A percentile compares a stretch with the other conserved stretches of the same genome.
Evolutionary conservation across 2,888 invertebrate species (phyloP).

Genomic region (Oligia latruncula): DNA sequence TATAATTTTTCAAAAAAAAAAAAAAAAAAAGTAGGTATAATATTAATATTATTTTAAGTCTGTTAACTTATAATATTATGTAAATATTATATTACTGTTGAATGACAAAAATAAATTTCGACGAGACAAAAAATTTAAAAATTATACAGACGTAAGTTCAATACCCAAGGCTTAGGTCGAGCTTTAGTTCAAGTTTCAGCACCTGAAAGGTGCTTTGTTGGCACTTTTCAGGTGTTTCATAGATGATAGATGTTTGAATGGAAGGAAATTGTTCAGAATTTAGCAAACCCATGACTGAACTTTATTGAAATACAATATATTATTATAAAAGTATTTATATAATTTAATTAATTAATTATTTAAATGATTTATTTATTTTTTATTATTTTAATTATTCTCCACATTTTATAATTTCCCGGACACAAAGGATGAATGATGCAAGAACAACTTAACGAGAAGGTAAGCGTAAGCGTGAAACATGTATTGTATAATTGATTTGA

Average conservation of each 20-base stretch:
- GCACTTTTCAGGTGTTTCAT: neutral
- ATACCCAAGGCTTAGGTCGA: no score
- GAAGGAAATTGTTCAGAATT: neutral
- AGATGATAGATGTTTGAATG: neutral
- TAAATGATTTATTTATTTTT: no score
- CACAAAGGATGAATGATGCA: neutral
- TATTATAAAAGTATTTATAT: no score
- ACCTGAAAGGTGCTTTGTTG: neutral
- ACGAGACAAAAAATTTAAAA: no score
- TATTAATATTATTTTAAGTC: no score
- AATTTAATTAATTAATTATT: no score
- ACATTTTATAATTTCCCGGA: neutral
- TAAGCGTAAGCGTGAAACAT: neutral
- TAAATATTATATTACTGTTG: no score
- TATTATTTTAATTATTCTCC: no score
- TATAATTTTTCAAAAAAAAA: no score
- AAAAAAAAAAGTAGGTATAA: no score
- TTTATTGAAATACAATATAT: neutral
- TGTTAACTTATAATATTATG: no score
- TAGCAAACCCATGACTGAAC: neutral
- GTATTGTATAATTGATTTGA: slow-evolving; percentile 6
- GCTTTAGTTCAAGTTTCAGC: neutral
- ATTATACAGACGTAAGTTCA: neutral
- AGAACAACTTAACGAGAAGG: neutral
- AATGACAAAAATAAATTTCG: no score